Evolutionary conservation across 2,113 vertebrate species (phyloP), one percentile per base, ranked within the genome.

Genomic region (Rhinopomastus cyanomelas): DNA sequence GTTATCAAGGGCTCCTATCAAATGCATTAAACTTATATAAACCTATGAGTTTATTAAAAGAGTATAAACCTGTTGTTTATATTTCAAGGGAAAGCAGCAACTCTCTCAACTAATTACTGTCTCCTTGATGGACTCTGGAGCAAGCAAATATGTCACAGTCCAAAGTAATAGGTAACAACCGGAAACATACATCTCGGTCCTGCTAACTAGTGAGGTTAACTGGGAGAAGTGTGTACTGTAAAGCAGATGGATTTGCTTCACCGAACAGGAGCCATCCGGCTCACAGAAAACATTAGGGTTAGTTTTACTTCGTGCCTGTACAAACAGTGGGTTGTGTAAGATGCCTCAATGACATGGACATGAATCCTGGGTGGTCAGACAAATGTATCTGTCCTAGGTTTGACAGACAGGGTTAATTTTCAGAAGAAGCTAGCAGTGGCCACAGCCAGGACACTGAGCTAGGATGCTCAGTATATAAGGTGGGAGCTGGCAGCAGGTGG

Each of bases 21-120:
- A 79, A 60, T 69, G 77, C 27, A 87, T 80, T 88, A 89, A 62
- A 84, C 81, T 96, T 65, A 85, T 95, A 95, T 96, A 95, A 96
- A 66, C 85, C 87, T 95, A 84, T 93, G 87, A 85, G 52, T 93
- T 96, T 96, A 94, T 95, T 55, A 75, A 80, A 27, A 83, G 69
- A 92, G 69, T 44, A 75, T 93, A 96, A 96, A 95, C 85, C 73
- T 72, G 73, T 94, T 92, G 90, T 95, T 93, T 66, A 86, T 37
- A 84, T 96, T 97, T 95, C 93, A 87, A 92, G 52, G 76, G 77
- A 96, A 96, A 92, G 92, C 89, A 82, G 78, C 82, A 95, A 93
- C 76, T 91, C 81, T 94, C 92, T 96, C 87, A 76, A 89, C 96
- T 97, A 97, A 97, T 97, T 97, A 94, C 88, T 87, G 56, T 94